Conservation (phyloP, 2,888 invertebrate species). For the Sylvicola fuscatus region DNA sequence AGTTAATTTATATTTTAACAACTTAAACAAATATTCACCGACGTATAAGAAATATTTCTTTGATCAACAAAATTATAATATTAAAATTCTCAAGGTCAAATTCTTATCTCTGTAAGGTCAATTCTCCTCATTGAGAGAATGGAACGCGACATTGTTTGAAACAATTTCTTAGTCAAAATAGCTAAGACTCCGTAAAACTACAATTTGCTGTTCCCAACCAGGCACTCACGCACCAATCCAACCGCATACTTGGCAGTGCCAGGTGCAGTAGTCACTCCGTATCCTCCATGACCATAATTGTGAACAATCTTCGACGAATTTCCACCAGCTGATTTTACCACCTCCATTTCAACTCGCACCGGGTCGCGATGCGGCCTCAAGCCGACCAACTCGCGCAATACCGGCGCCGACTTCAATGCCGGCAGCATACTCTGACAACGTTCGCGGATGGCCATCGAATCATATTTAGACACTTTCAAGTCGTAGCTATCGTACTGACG, state of each 20-base stretch:
- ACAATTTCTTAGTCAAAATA: no score
- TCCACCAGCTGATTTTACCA: slow-evolving; percentile 19
- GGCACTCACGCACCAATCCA: slow-evolving; percentile 30
- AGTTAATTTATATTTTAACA: no score
- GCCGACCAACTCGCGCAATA: slow-evolving; percentile 49
- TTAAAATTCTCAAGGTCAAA: no score
- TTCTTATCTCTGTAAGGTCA: no score
- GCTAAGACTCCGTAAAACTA: no score
- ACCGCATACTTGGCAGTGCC: slow-evolving; percentile 68
- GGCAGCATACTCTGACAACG: slow-evolving; percentile 61
- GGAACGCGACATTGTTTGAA: no score
- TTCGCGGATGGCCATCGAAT: slow-evolving; percentile 54
- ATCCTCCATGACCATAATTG: slow-evolving; percentile 90
- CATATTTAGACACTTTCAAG: slow-evolving; percentile 41
- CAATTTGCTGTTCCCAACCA: not conserved
- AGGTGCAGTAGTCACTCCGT: slow-evolving; percentile 77
- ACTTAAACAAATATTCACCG: no score
- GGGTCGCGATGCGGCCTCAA: slow-evolving; percentile 60
- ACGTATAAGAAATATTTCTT: no score
- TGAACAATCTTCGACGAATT: slow-evolving; percentile 48
- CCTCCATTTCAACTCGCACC: slow-evolving; percentile 50
- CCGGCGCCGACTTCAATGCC: slow-evolving; percentile 32
- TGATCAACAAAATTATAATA: no score
- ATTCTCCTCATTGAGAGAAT: no score
- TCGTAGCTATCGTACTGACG: slow-evolving; percentile 66